Evolutionary conservation across 2,888 invertebrate species (phyloP).

Genomic region (Holacanthella duospinosa): DNA sequence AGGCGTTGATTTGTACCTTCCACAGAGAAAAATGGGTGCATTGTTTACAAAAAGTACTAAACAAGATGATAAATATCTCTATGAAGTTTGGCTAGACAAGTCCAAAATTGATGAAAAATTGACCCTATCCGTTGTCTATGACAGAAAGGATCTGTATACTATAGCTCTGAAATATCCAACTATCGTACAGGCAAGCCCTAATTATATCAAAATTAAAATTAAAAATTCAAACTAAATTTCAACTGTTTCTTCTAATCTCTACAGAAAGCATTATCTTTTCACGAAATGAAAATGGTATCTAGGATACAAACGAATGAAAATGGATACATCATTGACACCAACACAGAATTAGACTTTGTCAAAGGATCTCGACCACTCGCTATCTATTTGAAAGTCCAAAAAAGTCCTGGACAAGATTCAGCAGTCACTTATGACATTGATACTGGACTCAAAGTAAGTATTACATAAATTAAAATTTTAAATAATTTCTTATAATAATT

Average conservation of each 20-base stretch:
- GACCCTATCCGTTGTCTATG: not conserved
- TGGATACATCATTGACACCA: not conserved
- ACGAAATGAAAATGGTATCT: slow-evolving; percentile 12
- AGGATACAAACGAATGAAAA: not conserved
- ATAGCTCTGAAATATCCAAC: slow-evolving; percentile 10
- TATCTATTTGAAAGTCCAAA: not conserved
- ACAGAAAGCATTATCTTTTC: not conserved
- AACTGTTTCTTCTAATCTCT: no score
- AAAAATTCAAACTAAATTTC: no score
- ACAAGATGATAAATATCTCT: slow-evolving; percentile 46
- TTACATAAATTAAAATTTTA: not conserved
- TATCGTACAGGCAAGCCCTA: slow-evolving; percentile 10
- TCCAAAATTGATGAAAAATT: slow-evolving; percentile 15
- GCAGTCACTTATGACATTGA: not conserved
- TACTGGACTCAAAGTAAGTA: not conserved
- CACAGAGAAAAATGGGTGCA: slow-evolving; percentile 49
- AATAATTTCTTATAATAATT: not conserved
- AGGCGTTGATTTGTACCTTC: slow-evolving; percentile 40
- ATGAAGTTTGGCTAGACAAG: slow-evolving; percentile 55
- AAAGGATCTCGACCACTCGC: not conserved
- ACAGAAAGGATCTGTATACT: not conserved
- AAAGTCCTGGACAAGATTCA: not conserved
- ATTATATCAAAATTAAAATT: no score
- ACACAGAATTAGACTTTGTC: not conserved
- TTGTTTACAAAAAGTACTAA: slow-evolving; percentile 39